Percentiles rank a stretch among this genome's conserved stretches.
These are phyloP conservation scores for Drosophila pseudoobscura DNA, from an alignment of 1,140 invertebrate species.

Conservation along the genomic window DNA sequence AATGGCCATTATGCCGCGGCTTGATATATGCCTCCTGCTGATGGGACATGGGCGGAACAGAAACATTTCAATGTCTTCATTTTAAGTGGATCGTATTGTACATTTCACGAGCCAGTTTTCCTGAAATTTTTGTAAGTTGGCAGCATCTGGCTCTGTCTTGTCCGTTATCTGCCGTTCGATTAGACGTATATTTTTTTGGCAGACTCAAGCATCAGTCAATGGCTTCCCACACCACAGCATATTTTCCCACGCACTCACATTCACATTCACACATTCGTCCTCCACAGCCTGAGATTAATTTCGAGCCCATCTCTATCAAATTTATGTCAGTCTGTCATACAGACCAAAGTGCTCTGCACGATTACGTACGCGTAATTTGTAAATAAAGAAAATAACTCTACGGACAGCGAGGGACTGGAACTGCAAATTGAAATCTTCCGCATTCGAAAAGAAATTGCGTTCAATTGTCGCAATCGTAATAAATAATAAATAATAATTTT, in stretches of 20 bases:
- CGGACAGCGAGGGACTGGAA: slow-evolving; percentile 1
- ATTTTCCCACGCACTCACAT: slow-evolving; percentile 6
- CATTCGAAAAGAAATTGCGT: slow-evolving; percentile 44
- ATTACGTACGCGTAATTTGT: slow-evolving; percentile 53
- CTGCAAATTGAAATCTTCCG: slow-evolving; percentile 50
- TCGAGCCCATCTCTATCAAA: slow-evolving; percentile 27
- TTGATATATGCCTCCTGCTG: slow-evolving; percentile 23
- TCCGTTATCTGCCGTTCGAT: neutral
- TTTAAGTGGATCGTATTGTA: slow-evolving; percentile 6
- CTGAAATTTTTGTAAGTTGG: neutral
- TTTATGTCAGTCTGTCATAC: slow-evolving; percentile 10
- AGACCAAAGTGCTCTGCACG: slow-evolving; percentile 2
- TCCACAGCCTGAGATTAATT: slow-evolving; percentile 22
- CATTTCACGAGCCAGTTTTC: too few species aligned
- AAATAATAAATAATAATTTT: slow-evolving; percentile 37
- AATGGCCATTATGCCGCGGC: slow-evolving; percentile 10
- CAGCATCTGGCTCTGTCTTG: neutral
- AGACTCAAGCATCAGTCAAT: neutral
- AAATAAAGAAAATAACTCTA: slow-evolving; percentile 34
- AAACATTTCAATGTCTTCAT: slow-evolving; percentile 13
- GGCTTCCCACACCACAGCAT: neutral
- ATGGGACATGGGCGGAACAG: slow-evolving; percentile 12
- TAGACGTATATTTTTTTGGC: slow-evolving; percentile 1
- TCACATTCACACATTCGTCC: neutral
- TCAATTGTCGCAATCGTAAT: slow-evolving; percentile 41